Evolutionary conservation across 2,113 vertebrate species (phyloP), one percentile per base, ranked within the genome.

Genomic region (Corvus moneduloides): DNA sequence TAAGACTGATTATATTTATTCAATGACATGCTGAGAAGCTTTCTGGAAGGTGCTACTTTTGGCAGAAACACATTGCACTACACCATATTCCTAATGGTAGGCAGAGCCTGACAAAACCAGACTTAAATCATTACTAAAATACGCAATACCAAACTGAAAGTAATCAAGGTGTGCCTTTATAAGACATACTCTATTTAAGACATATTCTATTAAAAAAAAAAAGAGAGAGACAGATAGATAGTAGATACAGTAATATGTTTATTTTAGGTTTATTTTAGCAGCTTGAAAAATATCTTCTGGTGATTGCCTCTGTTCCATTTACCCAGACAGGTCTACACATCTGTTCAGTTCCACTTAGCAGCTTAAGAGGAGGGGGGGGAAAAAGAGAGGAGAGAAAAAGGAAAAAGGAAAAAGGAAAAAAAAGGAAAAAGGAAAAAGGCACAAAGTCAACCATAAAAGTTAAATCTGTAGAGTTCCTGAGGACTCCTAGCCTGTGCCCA

Each of bases 191-290:
- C 35, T 68, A 59, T 14, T 23, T 3, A 32, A 64, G 61, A 64
- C 11, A 48, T 44, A 44, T 19, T 9, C 44, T 44, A 44, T 44
- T 44, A 51, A 33, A 27, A 46, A 22, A 52, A 10, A 2, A 10
- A 1, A 24, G 1, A 11, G 7, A n/a, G 2, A 44, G 11, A 37
- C 37, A 37, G 37, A 35, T 0, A 39, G 7, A 16, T 1, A 18
- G 7, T 49, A 49, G 32, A 43, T 16, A 74, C 3, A 46, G 27
- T 17, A 41, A 32, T 28, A 62, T 9, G 5, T 44, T 85, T 30
- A 24, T 51, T 80, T 92, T 78, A n/a, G 11, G 8, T 77, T 89
- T 46, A 39, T 73, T 87, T 94, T 61, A 82, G 9, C 24, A 76
- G n/a, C 26, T 44, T 55, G 64, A 61, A 85, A 89, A 87, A 35